Evolutionary conservation across 2,113 vertebrate genomes (phyloP).

Genomic region (Cnemophilus loriae): DNA sequence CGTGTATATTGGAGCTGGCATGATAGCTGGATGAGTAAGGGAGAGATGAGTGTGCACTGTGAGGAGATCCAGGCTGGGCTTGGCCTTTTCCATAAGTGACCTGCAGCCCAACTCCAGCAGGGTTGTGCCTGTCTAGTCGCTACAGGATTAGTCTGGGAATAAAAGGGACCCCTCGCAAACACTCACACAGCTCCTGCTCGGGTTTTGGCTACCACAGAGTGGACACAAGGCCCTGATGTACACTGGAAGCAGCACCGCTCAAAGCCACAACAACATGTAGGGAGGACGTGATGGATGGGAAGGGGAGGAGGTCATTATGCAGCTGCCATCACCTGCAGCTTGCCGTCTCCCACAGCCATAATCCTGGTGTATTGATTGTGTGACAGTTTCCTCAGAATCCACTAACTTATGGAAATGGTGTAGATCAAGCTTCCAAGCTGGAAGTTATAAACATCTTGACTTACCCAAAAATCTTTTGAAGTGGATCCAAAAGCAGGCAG

Average conservation of each 20-base stretch:
- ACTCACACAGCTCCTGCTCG: accelerated
- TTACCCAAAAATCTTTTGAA: not conserved
- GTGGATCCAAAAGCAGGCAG: not conserved
- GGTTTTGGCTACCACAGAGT: not conserved
- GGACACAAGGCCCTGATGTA: accelerated
- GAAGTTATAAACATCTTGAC: not conserved
- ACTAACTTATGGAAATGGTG: not conserved
- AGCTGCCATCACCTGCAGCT: not conserved
- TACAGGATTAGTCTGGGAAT: not conserved
- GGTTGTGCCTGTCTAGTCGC: not conserved
- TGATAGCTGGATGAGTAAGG: not conserved
- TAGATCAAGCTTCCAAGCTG: not conserved
- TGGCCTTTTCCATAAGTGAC: not conserved
- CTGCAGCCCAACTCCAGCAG: not conserved
- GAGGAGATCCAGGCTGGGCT: not conserved
- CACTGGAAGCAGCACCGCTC: not conserved
- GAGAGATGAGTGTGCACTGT: accelerated
- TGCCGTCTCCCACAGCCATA: not conserved
- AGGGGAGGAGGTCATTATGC: not conserved
- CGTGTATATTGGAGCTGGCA: not conserved
- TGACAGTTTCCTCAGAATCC: not conserved
- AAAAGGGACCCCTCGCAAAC: not conserved
- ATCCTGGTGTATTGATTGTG: accelerated
- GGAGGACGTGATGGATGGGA: not conserved
- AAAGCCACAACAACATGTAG: accelerated